Base-by-base conservation (phyloP, 2,113 vertebrate genomes). In the Myotis davidii region DNA sequence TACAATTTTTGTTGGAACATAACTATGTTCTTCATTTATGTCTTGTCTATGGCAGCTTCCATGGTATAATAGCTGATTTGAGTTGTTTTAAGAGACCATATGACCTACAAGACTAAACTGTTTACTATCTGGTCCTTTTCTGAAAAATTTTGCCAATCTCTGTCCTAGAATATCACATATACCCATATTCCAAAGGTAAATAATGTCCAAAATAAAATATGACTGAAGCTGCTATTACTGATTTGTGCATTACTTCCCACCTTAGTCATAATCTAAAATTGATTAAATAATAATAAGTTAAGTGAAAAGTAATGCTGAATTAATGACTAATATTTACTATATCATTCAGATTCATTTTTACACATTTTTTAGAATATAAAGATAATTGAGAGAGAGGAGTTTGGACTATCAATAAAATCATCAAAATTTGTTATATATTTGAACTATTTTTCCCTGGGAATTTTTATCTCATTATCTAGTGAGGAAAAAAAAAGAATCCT, bases 391-490 rank as follows among this genome's bases (percentile, higher is more conserved):
- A 89, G 37, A 83, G 37, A 23, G 34, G 9, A 56, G 9, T 90
- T 90, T 92, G 27, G 27, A 84, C 37, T 42, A 79, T 67, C 76
- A 78, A 83, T 78, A 79, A 92, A 79, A 92, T 77, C 64, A 90
- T 27, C 82, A 84, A 88, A 94, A 76, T 25, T 61, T 89, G 37
- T 21, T 88, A 82, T 91, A 34, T 45, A 65, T 83, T 89, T 81
- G 64, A 85, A 92, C 12, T 78, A 74, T 64, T 90, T 90, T 94
- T 90, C 45, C 65, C 65, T 56, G 69, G 9, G 67, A 92, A 76
- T 87, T 65, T 92, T 87, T 79, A 48, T 89, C 76, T 96, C 25
- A 88, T 56, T 85, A 56, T 9, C 32, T 59, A 56, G 3, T 74
- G 52, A 79, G 14, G 20, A 76, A 96, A 85, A 94, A 94, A 37